Evolutionary conservation across 2,797 vertebrate genomes (phyloP), one percentile per base, ranked within the genome.

Genomic region (Cuculus canorus): DNA sequence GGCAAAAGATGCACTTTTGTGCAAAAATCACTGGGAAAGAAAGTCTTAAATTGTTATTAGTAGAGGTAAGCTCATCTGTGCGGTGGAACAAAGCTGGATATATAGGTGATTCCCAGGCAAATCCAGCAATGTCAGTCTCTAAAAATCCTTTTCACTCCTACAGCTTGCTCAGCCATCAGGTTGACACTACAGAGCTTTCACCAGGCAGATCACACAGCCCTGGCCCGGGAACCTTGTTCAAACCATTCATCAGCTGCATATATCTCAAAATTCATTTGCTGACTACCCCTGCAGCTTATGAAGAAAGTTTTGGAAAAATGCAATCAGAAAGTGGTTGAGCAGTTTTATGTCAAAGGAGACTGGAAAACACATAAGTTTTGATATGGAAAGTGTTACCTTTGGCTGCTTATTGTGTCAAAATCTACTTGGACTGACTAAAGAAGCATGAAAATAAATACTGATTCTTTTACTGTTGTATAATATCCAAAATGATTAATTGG

Each of bases 391-490:
- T 43, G 8, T 72, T 93, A 75, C 8, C 16, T 84, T 65, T 69
- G 33, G 11, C 16, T 60, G 5, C 47, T 90, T 45, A 45, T 61
- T 71, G 16, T 61, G 15, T 7, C 22, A 65, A 23, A 78, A 56
- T 4, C 5, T 68, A 35, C 27, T 35, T 75, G 8, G 32, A 50
- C 10, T 53, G 11, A 65, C 13, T 37, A 77, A 88, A 84, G 8
- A 1, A 69, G 6, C 6, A 61, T 8, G 14, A 59, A 70, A 88
- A 83, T 11, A 73, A 66, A 25, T 15, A 25, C 2, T 13, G 7
- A 1, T 6, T 6, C n/a, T 43, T 19, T 80, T 22, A 2, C 17
- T 5, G 1, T 32, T 47, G 4, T 28, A 24, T 39, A 11, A 69
- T 23, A 3, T 82, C 53, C 10, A 83, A 35, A 64, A 48, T 54